Percentiles rank a stretch among this genome's conserved stretches.
Evolutionary conservation across 1,140 invertebrate species (phyloP).

Genomic region (Linepithema humile): DNA sequence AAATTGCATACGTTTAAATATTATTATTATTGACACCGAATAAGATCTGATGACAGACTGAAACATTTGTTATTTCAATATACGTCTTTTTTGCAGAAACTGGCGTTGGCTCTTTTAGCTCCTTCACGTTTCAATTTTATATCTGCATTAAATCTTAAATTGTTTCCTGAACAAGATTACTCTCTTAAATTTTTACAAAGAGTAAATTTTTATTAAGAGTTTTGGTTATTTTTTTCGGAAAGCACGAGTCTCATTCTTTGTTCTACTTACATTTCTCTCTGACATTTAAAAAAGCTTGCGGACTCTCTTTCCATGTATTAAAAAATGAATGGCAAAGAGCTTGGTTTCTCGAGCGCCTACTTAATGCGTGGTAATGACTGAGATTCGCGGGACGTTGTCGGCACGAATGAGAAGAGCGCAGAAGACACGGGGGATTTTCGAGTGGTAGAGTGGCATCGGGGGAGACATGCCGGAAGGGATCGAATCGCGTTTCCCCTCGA

Average conservation of each 20-base stretch:
- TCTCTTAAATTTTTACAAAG: too few species aligned
- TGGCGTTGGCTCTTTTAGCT: too few species aligned
- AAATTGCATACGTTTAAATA: too few species aligned
- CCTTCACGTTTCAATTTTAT: too few species aligned
- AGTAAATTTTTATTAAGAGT: too few species aligned
- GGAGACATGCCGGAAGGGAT: slow-evolving; percentile 50
- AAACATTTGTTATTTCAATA: too few species aligned
- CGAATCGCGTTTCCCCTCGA: slow-evolving; percentile 74
- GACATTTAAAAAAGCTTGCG: not conserved
- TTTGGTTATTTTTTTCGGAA: not conserved
- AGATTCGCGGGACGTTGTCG: slow-evolving; percentile 51
- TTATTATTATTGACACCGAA: too few species aligned
- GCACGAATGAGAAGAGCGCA: slow-evolving; percentile 59
- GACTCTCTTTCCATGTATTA: not conserved
- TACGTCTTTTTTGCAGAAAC: too few species aligned
- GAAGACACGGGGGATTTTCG: slow-evolving; percentile 60
- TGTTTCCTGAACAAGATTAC: too few species aligned
- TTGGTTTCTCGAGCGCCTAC: not conserved
- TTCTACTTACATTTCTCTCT: not conserved
- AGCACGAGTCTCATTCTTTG: not conserved
- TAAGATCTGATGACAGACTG: too few species aligned
- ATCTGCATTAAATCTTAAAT: too few species aligned
- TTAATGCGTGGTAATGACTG: slow-evolving; percentile 35
- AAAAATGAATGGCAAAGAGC: slow-evolving; percentile 3
- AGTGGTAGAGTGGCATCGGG: slow-evolving; percentile 39